Conservation (phyloP, 2,797 vertebrate species). For the Bovichtus diacanthus region DNA sequence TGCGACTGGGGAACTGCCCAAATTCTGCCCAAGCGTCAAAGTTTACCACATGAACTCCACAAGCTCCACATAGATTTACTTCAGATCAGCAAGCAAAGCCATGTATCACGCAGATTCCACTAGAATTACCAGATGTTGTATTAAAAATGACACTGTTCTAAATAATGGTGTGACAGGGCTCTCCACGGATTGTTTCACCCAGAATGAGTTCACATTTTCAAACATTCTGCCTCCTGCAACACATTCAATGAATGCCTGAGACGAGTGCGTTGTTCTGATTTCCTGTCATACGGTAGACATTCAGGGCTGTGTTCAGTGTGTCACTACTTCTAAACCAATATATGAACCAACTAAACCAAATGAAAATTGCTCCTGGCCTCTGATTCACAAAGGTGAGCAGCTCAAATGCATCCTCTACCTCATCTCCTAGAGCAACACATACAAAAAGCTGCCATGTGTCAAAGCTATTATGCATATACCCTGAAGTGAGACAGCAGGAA, state of each 20-base stretch:
- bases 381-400: constrained; percentile 25
- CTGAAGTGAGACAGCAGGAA: constrained; percentile 70
- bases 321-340: constrained; percentile 17
- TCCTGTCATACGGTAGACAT: background rate
- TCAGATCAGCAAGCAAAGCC: constrained; percentile 1
- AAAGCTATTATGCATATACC: constrained; percentile 79
- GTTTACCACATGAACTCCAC: background rate
- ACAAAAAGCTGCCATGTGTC: constrained; percentile 50
- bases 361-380: constrained; percentile 24
- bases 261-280: background rate
- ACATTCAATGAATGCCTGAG: background rate
- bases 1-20: background rate
- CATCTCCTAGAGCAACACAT: constrained; percentile 37
- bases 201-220: constrained; percentile 13
- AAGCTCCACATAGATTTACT: background rate
- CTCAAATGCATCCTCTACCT: constrained; percentile 37
- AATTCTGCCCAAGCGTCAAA: background rate
- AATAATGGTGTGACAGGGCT: background rate
- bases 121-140: background rate
- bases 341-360: constrained; percentile 35
- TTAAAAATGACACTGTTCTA: background rate
- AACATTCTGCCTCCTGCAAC: background rate
- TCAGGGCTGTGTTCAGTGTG: background rate
- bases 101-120: background rate
- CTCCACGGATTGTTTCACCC: constrained; percentile 1